Evolutionary conservation across 2,797 vertebrate species (phyloP).

Genomic region (Macroramphosus scolopax): DNA sequence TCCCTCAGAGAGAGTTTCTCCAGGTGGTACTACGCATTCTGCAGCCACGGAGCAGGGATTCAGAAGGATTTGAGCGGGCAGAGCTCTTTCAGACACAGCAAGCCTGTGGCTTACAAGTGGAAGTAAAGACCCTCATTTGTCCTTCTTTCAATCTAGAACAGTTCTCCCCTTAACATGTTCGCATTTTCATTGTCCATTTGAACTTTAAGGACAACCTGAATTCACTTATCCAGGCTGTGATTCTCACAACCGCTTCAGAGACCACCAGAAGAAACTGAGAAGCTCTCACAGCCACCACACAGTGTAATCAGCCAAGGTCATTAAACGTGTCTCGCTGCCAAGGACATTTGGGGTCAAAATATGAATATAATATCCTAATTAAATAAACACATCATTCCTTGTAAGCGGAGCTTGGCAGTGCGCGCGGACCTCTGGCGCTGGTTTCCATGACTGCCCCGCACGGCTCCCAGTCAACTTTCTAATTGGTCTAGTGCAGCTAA

Average conservation of each 20-base stretch:
- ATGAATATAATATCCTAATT: conserved; percentile 43
- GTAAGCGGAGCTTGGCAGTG: conserved; percentile 29
- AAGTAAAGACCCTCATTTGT: conserved; percentile 55
- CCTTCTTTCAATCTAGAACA: conserved; percentile 14
- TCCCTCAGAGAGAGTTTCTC: conserved; percentile 70
- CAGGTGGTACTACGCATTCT: conserved; percentile 71
- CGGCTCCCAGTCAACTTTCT: conserved; percentile 64
- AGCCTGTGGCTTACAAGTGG: conserved; percentile 59
- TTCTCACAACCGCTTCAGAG: too few species aligned
- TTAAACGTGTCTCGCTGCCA: conserved; percentile 13
- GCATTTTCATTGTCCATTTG: too few species aligned
- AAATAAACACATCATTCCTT: conserved; percentile 51
- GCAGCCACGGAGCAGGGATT: conserved; percentile 60
- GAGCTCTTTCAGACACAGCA: conserved; percentile 67
- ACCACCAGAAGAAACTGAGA: too few species aligned
- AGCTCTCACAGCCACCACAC: conserved; percentile 17
- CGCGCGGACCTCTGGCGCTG: conserved; percentile 36
- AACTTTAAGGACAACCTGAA: too few species aligned
- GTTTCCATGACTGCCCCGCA: conserved; percentile 40
- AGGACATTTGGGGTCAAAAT: conserved; percentile 23
- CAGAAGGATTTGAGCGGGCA: conserved; percentile 62
- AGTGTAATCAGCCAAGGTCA: conserved; percentile 7
- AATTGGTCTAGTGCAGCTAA: conserved; percentile 70
- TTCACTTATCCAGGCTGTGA: too few species aligned
- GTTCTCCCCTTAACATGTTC: conserved; percentile 8